These are phyloP conservation scores for Dione juno DNA, from an alignment of 2,888 invertebrate species.

Conservation along the genomic window DNA sequence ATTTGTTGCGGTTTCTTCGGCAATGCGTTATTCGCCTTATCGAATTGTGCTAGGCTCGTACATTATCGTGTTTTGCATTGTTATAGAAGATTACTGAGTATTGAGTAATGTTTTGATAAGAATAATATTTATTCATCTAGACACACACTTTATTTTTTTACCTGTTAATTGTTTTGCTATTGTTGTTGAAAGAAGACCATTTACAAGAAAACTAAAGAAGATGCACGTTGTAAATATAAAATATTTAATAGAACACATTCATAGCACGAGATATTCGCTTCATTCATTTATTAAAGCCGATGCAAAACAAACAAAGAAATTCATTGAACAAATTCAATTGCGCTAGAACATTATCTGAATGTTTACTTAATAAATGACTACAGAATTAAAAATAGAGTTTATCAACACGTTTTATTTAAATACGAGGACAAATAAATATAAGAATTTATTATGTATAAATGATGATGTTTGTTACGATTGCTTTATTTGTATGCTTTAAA, in stretches of 20 bases:
- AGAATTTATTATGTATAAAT: constrained; percentile 28
- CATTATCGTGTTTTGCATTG: constrained; percentile 20
- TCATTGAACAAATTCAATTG: constrained; percentile 19
- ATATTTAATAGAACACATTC: neutral
- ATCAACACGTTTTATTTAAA: constrained; percentile 30
- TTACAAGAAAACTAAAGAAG: neutral
- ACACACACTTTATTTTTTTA: neutral
- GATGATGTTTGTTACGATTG: constrained; percentile 14
- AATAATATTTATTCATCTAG: neutral
- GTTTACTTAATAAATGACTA: constrained; percentile 32
- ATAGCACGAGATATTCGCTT: neutral
- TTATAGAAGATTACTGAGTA: constrained; percentile 11
- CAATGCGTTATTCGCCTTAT: constrained; percentile 45
- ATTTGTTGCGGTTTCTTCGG: constrained; percentile 61
- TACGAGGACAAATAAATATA: constrained; percentile 27
- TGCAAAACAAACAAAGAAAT: constrained; percentile 15
- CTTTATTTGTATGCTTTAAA: constrained; percentile 13
- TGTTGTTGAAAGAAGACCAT: neutral
- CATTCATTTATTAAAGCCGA: neutral
- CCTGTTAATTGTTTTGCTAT: neutral
- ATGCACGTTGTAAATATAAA: neutral
- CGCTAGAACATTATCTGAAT: constrained; percentile 28
- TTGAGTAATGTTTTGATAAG: constrained; percentile 17
- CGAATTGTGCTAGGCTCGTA: constrained; percentile 15
- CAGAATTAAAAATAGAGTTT: constrained; percentile 33